Base-by-base conservation (phyloP, 2,888 invertebrate species). In the Cryptops parisi region DNA sequence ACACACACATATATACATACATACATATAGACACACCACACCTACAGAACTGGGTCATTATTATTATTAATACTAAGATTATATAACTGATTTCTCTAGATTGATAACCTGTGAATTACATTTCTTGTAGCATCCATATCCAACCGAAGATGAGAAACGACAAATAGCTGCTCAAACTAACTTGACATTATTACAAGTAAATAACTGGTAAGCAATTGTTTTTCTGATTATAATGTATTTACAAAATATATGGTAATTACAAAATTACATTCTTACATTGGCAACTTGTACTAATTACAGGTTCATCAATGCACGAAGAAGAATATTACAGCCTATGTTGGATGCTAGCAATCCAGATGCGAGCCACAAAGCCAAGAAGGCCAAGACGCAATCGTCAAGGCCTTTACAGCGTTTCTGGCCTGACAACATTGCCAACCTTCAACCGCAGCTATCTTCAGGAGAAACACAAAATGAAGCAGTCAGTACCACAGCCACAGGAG, bases 141-240 rank as follows among this genome's bases (percentile, higher is more conserved):
- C 93, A 0, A 90, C 90, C 48, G 91, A 91, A 69, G 91, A 91
- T 65, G 90, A 93, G 68, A 93, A 93, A 68, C 78, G 88, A 27
- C 81, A 85, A 58, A 82, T 93, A 56, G 89, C 90, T 2, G 80
- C 81, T 24, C 86, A 90, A 68, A 91, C 91, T 33, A 81, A 89
- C 63, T 76, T 93, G 54, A 90, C 90, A 0, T 71, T 89, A 49
- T 74, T 88, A 44, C 89, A 89, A 72, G 89, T 91, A 58, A 88
- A 88, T 73, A 88, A 87, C 67, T 88, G 88, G 63, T 61, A 54
- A 52, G 55, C 9, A 26, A 39, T 25, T 26, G 3, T 2, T 23
- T 23, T 46, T 46, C 2, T 9, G n/a, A 12, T 46, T 46, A 1
- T 26, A 24, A 26, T n/a, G n/a, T n/a, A n/a, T n/a, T n/a, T n/a